Evolutionary conservation across 2,888 invertebrate species (phyloP).

Genomic region (Amiota mariae): DNA sequence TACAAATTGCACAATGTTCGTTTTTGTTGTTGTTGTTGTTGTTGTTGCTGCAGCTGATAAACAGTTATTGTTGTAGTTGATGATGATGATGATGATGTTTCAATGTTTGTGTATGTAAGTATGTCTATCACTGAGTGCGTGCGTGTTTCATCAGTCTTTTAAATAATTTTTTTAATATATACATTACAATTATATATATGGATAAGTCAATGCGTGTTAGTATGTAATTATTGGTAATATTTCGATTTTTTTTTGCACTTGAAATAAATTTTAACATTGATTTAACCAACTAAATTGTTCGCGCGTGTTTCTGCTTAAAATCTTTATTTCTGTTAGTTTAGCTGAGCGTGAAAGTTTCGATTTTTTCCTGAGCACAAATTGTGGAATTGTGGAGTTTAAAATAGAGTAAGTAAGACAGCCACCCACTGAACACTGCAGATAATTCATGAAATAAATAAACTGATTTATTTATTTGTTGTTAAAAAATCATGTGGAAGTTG

Average conservation of each 20-base stretch:
- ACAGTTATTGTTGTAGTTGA: constrained; percentile 13
- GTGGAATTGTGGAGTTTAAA: neutral
- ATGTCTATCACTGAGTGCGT: constrained; percentile 13
- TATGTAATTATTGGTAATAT: constrained; percentile 13
- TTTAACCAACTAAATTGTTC: neutral
- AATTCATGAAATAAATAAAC: neutral
- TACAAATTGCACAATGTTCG: constrained; percentile 14
- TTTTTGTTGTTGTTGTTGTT: neutral
- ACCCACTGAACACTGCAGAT: constrained; percentile 36
- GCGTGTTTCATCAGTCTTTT: constrained; percentile 15
- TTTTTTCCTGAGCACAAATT: constrained; percentile 41
- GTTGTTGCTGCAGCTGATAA: neutral
- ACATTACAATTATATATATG: constrained; percentile 29
- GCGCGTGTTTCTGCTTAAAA: neutral
- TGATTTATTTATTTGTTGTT: neutral
- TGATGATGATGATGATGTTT: neutral
- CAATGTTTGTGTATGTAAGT: neutral
- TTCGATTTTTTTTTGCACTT: neutral
- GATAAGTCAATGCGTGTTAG: constrained; percentile 4
- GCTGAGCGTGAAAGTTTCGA: constrained; percentile 50
- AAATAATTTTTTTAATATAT: neutral
- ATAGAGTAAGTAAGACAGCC: constrained; percentile 33
- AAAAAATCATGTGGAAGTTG: neutral
- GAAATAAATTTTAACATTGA: neutral
- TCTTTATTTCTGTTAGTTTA: constrained; percentile 27